These are phyloP conservation scores for Ips nitidus DNA, from an alignment of 1,140 invertebrate species.

Conservation along the genomic window DNA sequence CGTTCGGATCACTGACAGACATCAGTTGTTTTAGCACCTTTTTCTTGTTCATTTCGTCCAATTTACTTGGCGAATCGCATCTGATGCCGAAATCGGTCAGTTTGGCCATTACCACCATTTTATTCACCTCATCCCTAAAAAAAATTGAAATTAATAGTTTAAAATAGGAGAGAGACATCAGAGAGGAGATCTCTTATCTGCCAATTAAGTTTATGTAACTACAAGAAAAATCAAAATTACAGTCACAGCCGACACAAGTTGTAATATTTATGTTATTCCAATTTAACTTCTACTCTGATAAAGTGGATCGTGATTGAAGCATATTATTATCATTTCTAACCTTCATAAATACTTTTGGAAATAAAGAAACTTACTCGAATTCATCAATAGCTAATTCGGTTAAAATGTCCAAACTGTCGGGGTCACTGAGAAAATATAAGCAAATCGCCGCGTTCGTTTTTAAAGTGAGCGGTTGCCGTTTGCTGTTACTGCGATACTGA, in stretches of 20 bases:
- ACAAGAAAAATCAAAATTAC: too few species aligned
- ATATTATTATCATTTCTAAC: too few species aligned
- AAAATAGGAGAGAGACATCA: too few species aligned
- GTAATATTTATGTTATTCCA: too few species aligned
- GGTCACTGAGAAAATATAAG: slow-evolving; percentile 41
- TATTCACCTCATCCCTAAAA: slow-evolving; percentile 43
- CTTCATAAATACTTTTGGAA: too few species aligned
- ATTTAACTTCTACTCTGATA: too few species aligned
- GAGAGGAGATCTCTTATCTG: too few species aligned
- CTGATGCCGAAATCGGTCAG: slow-evolving; percentile 38
- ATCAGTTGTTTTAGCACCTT: slow-evolving; percentile 40
- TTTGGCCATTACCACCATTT: slow-evolving; percentile 41
- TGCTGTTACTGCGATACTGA: background rate
- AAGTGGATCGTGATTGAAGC: too few species aligned
- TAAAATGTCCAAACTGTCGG: slow-evolving; percentile 33
- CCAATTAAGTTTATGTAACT: too few species aligned
- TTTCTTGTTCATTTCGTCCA: slow-evolving; percentile 40
- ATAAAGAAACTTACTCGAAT: slow-evolving; percentile 43
- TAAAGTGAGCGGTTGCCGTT: slow-evolving; percentile 11
- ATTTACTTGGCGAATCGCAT: slow-evolving; percentile 32
- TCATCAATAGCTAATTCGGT: slow-evolving; percentile 34
- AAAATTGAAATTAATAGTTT: slow-evolving; percentile 5
- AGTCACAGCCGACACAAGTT: too few species aligned
- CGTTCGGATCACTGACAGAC: slow-evolving; percentile 25
- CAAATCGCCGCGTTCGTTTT: slow-evolving; percentile 44